Base-by-base conservation (phyloP, 2,113 vertebrate genomes). In the Hucho hucho region DNA sequence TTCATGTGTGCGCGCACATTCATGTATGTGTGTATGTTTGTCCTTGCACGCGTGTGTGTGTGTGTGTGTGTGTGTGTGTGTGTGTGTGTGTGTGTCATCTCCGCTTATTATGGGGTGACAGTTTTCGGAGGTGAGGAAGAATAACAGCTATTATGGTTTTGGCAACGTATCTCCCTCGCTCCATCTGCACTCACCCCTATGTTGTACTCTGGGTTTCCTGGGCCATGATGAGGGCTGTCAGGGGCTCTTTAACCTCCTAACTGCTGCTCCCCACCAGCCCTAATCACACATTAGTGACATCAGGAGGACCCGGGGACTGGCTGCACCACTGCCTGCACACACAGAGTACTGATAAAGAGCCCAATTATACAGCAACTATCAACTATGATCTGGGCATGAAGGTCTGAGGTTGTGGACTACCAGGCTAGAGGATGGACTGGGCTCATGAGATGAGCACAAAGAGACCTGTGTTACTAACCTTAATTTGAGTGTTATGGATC, bases 211-310 rank as follows among this genome's bases (percentile, higher is more conserved):
- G 96, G 94, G 94, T 96, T 96, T 95, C 95, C 96, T 95, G 94
- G 93, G 92, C 94, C 73, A 95, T 96, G 95, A 96, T 95, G 96
- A 96, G 95, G 95, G 94, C 95, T 97, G 96, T 97, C 97, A 97
- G 95, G 96, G 95, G 95, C 96, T 97, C 96, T 97, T 98, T 97
- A 97, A 97, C 95, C 96, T 97, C 95, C 96, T 97, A 97, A 97
- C 95, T 96, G 95, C 95, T 95, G 94, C 95, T 96, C 96, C 97
- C 96, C 95, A 96, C 95, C 93, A 94, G 94, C 97, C 96, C 95
- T 97, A 98, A 98, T 98, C 96, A 96, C 95, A 95, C 96, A 96
- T 96, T 98, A 97, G 97, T 97, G 96, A 96, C 97, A 96, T 96
- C 95, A 96, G 95, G 95, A 97, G 95, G 90, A 92, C 95, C 95